Base-by-base conservation (phyloP, 2,113 vertebrate species). In the Gadus macrocephalus region DNA sequence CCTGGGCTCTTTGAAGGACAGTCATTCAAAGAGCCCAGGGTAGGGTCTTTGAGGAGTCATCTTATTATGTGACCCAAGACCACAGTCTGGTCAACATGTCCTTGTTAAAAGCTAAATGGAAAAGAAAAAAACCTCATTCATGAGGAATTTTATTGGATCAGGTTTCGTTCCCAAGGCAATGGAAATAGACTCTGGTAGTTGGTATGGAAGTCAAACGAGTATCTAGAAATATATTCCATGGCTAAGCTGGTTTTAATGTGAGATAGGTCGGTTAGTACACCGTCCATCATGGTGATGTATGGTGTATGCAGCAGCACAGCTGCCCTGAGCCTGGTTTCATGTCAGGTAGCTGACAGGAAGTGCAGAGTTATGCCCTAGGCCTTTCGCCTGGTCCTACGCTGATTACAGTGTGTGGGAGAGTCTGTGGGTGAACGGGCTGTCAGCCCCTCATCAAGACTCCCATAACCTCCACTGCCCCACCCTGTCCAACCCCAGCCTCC, bases 1-100 rank as follows among this genome's bases (percentile, higher is more conserved):
- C 82, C 74, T 74, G 69, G 75, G 74, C 80, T 74, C 76, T 35
- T 69, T 81, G 70, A 82, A 78, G 81, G 78, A 58, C 76, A 25
- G 25, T 25, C 25, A 2, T 25, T 25, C 38, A 17, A 64, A 63
- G 8, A 71, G 70, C 64, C 62, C 74, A 72, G 71, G 42, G 42
- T 49, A 49, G 42, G 61, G 58, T 61, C 64, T 68, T 53, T 77
- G 68, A 80, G 80, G 78, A 76, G 15, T 35, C 67, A 64, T 28
- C 70, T 73, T 72, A 55, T 69, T 69, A n/a, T 78, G 68, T 56
- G 68, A 67, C 64, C 77, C 55, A 49, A 9, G 42, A 9, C 42
- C 11, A 49, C 42, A 17, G 8, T 15, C 55, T 56, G 15, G 17
- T 56, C 55, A 56, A 56, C 17, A 56, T 56, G 55, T 58, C 15